Evolutionary conservation across 2,113 vertebrate species (phyloP), one percentile per base, ranked within the genome.

Genomic region (Cettia cetti): DNA sequence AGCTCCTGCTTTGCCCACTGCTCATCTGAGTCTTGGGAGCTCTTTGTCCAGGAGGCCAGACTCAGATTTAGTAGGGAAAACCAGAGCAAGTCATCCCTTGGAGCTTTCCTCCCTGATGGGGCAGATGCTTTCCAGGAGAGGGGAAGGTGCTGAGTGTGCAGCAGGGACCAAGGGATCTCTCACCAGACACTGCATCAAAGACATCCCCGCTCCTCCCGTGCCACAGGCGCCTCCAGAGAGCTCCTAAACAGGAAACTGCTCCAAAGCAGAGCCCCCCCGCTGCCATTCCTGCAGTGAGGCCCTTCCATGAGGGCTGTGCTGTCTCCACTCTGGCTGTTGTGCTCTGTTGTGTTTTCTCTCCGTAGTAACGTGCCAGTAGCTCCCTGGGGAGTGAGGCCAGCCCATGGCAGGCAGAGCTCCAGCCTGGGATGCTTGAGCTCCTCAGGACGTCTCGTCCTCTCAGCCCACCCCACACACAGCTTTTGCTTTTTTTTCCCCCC

Each of bases 331-430:
- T 30, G 49, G 45, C 56, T 82, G 66, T 81, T 82, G 66, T 56
- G 40, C 54, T 94, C 85, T 94, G 92, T 94, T 95, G 72, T 87
- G 86, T 91, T 87, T 94, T 74, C 81, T 91, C 76, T 93, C 84
- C 33, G 12, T 92, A 93, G 94, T 86, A 95, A 96, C 85, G 0
- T 94, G 91, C 92, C 83, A 65, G 74, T 14, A 65, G 49, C 82
- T 95, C 74, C 64, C 71, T 23, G 64, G 64, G 92, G 74, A 94
- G 83, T 9, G 18, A 74, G 89, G 91, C 89, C 94, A 84, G 80
- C 79, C 78, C 2, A 0, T 5, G 22, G 83, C 37, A 1, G 61
- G 56, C 82, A 61, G 80, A 72, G 64, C 91, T 65, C 54, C 1
- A 1, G 82, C 86, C 28, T 37, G 80, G 60, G 75, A 64, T 49